Conservation (phyloP, 1,140 invertebrate genomes). For the Formica exsecta region DNA sequence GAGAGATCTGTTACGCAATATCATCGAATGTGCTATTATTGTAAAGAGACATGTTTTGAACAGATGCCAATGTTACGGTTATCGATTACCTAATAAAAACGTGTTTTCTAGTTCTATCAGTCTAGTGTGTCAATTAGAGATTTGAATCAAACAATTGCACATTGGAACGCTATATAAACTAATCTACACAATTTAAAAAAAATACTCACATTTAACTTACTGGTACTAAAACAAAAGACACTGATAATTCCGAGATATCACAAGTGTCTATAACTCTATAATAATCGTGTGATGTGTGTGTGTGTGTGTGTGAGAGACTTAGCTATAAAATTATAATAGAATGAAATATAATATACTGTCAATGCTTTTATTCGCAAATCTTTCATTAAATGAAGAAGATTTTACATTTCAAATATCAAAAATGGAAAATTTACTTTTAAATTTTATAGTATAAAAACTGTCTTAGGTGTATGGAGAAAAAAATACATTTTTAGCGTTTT, state of each 20-base stretch:
- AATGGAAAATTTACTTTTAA: neutral
- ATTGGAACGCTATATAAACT: neutral
- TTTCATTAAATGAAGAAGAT: neutral
- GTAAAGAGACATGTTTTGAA: neutral
- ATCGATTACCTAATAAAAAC: neutral
- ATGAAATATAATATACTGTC: neutral
- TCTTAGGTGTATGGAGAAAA: neutral
- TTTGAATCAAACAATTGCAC: neutral
- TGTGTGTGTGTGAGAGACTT: neutral
- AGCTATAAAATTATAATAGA: neutral
- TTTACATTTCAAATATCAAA: neutral
- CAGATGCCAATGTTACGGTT: neutral
- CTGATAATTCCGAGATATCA: neutral
- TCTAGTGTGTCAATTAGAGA: neutral
- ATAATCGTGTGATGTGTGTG: neutral
- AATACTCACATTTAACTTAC: neutral
- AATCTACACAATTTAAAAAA: neutral
- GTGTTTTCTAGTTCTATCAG: neutral
- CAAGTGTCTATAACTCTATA: neutral
- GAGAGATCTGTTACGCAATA: neutral
- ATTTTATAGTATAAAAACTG: neutral
- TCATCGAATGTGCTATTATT: neutral
- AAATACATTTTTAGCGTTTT: neutral
- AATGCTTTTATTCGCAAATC: neutral
- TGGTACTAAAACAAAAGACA: neutral